phyloP scores from a whole-genome alignment of 2,113 vertebrate genomes.

The Etia nguti region DNA sequence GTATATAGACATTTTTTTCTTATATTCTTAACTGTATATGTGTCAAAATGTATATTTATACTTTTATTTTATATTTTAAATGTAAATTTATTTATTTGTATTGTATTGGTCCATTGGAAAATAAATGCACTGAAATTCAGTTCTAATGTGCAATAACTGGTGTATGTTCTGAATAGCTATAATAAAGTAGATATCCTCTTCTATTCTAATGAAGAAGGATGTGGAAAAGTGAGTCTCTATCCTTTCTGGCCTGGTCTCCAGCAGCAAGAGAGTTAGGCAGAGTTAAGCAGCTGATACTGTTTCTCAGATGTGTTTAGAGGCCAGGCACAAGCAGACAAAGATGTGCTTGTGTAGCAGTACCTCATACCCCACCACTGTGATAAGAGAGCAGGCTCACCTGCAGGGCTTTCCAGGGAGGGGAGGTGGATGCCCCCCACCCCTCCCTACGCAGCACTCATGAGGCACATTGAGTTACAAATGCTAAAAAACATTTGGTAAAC shows the following conservation, averaged over 20 bases:
- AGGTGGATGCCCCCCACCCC: neutral
- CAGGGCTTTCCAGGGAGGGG: constrained; percentile 38
- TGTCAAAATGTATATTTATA: neutral
- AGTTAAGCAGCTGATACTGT: constrained; percentile 55
- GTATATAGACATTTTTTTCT: neutral
- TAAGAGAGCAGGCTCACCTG: constrained; percentile 56
- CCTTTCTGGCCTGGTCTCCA: neutral
- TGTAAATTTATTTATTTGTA: neutral
- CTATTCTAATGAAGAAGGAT: neutral
- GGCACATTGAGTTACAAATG: neutral
- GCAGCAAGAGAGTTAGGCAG: neutral
- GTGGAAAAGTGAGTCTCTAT: neutral
- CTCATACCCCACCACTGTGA: constrained; percentile 21
- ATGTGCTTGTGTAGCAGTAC: constrained; percentile 49
- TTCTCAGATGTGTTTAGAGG: constrained; percentile 42
- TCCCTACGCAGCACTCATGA: neutral
- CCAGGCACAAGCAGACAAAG: constrained; percentile 44
- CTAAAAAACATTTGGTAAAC: neutral
- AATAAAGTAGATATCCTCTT: neutral
- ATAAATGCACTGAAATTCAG: neutral
- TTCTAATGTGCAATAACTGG: neutral
- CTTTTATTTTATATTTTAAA: neutral
- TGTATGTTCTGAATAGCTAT: neutral
- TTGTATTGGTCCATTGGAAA: neutral
- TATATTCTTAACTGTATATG: neutral